Percentiles rank a stretch among this genome's conserved stretches.
Evolutionary conservation across 2,113 vertebrate species (phyloP).

Genomic region (Regulus satrapa): DNA sequence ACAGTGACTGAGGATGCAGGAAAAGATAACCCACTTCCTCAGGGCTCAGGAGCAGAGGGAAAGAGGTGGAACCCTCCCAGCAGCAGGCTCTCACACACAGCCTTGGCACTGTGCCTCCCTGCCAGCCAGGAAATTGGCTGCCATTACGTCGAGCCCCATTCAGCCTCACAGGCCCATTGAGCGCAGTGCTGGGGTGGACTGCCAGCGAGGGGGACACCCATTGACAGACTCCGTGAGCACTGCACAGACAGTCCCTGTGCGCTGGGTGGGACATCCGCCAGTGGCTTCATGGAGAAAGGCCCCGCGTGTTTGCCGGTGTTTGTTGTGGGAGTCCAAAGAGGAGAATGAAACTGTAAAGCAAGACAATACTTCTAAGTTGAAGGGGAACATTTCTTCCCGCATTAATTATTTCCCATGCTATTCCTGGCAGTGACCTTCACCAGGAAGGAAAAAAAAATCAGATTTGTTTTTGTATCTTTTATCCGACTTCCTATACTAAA

Average conservation of each 20-base stretch:
- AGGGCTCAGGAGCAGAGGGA: not conserved
- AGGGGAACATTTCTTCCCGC: not conserved
- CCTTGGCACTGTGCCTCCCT: not conserved
- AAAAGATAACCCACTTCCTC: not conserved
- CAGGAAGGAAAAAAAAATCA: constrained; percentile 7
- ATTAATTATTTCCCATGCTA: constrained; percentile 53
- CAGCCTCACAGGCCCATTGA: not conserved
- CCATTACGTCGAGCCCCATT: not conserved
- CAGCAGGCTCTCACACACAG: not conserved
- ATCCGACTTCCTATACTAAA: constrained; percentile 9
- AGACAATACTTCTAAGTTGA: constrained; percentile 9
- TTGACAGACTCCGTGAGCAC: fast-evolving
- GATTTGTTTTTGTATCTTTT: constrained; percentile 41
- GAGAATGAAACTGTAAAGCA: not conserved
- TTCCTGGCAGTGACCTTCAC: constrained; percentile 41
- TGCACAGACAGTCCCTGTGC: not conserved
- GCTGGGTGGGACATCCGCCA: fast-evolving
- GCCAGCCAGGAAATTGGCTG: not conserved
- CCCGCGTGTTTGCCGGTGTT: not conserved
- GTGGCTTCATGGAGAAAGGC: not conserved
- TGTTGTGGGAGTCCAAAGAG: not conserved
- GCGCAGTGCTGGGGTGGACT: not conserved
- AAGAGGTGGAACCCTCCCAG: not conserved
- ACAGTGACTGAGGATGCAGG: not conserved
- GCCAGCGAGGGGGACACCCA: not conserved